Evolutionary conservation across 1,140 invertebrate genomes (phyloP), one percentile per base, ranked within the genome.

Genomic region (Drosophila sulfurigaster): DNA sequence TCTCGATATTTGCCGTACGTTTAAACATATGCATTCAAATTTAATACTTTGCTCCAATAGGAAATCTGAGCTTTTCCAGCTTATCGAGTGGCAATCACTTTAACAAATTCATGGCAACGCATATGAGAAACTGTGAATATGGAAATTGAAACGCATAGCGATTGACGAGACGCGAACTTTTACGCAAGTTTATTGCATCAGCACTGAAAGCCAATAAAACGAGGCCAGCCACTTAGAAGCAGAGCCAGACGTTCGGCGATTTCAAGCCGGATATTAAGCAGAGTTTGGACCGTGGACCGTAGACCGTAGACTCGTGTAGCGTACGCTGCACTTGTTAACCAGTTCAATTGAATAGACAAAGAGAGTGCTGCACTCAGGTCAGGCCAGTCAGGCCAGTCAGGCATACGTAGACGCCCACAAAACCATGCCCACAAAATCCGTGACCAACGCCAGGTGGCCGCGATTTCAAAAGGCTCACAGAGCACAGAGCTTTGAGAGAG

Each of bases 301-400:
- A 20, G 56, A 11, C 43, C 11, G 16, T 16, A 63, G 16, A 57
- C 32, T 16, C 20, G 59, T 30, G 38, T 15, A n/a, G 20, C 25
- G 45, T 8, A 5, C 5, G 46, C 28, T 64, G 54, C 54, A 48
- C 38, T 68, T 58, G 71, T 62, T 74, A 69, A 62, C 72, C 58
- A 63, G 43, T 58, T 63, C 35, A 63, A 75, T 75, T 71, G 73
- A 75, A 71, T 75, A 71, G 68, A 64, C 73, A 65, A 71, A 65
- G 54, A 43, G 52, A 38, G 35, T 38, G 25, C 13, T 25, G 10
- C 62, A 65, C 52, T 66, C 62, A 35, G 52, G 32, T 58, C 43
- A 54, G 35, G 20, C 28, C 28, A 43, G 32, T 58, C 43, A 54
- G 35, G 20, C 28, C 28, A 43, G 66, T 8, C 35, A 1, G 41